phyloP scores from a whole-genome alignment of 2,113 vertebrate genomes.

The Thomomys bottae region DNA sequence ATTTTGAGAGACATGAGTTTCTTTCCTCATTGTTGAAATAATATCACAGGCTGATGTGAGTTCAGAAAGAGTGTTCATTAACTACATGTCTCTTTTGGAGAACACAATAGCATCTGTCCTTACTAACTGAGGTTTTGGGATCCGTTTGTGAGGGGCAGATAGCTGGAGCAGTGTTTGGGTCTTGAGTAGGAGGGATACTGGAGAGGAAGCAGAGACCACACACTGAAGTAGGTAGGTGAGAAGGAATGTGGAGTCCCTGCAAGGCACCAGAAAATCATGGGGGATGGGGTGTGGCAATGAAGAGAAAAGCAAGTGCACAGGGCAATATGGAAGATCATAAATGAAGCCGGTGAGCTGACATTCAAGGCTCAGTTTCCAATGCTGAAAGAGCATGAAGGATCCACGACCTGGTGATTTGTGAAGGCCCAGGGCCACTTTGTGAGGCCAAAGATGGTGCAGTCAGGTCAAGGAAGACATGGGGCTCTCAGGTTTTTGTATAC shows the following conservation, averaged over 20 bases:
- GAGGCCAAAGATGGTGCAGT: not conserved
- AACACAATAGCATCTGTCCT: not conserved
- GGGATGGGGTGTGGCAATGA: not conserved
- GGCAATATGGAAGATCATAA: not conserved
- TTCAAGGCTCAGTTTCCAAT: not conserved
- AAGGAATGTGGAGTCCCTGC: not conserved
- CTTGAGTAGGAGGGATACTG: not conserved
- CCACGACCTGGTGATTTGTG: not conserved
- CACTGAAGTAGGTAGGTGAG: not conserved
- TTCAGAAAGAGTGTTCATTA: not conserved
- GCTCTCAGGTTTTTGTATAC: not conserved
- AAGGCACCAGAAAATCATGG: not conserved
- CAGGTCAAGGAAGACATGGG: not conserved
- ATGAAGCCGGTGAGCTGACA: not conserved
- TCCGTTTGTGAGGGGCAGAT: not conserved
- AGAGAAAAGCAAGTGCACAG: not conserved
- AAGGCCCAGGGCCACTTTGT: not conserved
- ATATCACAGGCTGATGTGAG: not conserved
- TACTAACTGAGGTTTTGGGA: not conserved
- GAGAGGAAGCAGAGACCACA: not conserved
- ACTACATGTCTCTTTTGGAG: not conserved
- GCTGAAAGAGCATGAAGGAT: not conserved
- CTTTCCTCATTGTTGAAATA: not conserved
- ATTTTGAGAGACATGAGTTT: not conserved
- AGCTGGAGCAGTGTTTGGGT: not conserved